Evolutionary conservation across 2,888 invertebrate species (phyloP).

Genomic region (Drosophila leonis): DNA sequence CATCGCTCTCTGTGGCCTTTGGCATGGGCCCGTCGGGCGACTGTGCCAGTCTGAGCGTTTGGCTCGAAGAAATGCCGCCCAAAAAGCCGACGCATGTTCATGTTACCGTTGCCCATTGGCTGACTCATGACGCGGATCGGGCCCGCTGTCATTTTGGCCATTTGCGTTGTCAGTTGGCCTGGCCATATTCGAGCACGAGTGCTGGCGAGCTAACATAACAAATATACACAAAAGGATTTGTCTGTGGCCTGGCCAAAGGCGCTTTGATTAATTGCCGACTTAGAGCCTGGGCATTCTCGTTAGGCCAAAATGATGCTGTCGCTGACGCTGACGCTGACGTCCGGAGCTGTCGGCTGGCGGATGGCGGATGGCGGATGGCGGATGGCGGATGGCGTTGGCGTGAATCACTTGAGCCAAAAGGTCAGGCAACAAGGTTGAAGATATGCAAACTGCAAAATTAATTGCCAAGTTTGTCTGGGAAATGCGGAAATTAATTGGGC

Average conservation of each 20-base stretch:
- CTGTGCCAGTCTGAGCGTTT: conserved; percentile 8
- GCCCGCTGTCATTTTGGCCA: conserved; percentile 79
- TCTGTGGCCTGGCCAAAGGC: conserved; percentile 75
- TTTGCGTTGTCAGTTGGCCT: conserved; percentile 78
- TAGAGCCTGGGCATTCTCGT: conserved; percentile 66
- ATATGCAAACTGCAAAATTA: conserved; percentile 79
- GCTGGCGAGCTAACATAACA: conserved; percentile 23
- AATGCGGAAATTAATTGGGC: conserved; percentile 81
- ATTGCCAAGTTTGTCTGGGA: conserved; percentile 77
- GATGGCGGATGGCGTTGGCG: conserved; percentile 80
- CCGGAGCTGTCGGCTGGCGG: conserved; percentile 26
- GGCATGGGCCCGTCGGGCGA: conserved; percentile 50
- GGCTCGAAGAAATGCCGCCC: conserved; percentile 63
- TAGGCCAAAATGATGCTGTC: conserved; percentile 55
- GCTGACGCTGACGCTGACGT: conserved; percentile 46
- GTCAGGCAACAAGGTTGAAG: conserved; percentile 81
- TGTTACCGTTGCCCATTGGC: conserved; percentile 79
- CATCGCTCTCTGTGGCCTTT: conserved; percentile 64
- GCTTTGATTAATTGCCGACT: conserved; percentile 82
- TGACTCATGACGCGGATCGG: conserved; percentile 75
- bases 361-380: conserved; percentile 71
- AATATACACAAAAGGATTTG: conserved; percentile 73
- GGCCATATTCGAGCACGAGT: conserved; percentile 66
- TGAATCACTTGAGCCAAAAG: conserved; percentile 80
- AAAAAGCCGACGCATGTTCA: conserved; percentile 71